These are phyloP conservation scores for Atherinomorus stipes DNA, from an alignment of 2,113 vertebrate species.

Conservation along the genomic window DNA sequence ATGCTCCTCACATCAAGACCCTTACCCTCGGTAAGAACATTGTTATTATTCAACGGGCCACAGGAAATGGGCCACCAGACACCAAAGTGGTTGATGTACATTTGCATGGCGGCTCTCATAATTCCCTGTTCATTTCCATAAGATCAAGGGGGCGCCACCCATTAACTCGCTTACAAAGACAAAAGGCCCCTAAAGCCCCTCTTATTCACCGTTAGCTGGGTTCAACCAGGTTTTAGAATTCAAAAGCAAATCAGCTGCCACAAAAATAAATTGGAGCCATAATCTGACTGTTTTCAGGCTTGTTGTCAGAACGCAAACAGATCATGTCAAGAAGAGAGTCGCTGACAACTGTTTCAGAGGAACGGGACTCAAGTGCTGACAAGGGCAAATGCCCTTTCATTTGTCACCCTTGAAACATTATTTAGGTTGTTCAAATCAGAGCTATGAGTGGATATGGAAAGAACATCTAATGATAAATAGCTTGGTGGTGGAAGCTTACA, in stretches of 20 bases:
- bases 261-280: slow-evolving; percentile 54
- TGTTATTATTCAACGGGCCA: slow-evolving; percentile 80
- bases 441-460: slow-evolving; percentile 65
- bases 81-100: slow-evolving; percentile 83
- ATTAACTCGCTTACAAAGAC: slow-evolving; percentile 83
- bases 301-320: slow-evolving; percentile 68
- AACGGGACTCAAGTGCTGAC: slow-evolving; percentile 68
- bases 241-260: slow-evolving; percentile 63
- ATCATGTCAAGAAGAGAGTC: slow-evolving; percentile 70
- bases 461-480: slow-evolving; percentile 76
- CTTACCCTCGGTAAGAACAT: slow-evolving; percentile 80
- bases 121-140: slow-evolving; percentile 83
- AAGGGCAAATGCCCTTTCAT: slow-evolving; percentile 71
- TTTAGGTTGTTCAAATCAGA: slow-evolving; percentile 75
- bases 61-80: slow-evolving; percentile 83
- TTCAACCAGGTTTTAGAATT: slow-evolving; percentile 68
- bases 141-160: slow-evolving; percentile 81
- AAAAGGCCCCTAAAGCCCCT: slow-evolving; percentile 76
- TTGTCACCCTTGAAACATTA: slow-evolving; percentile 71
- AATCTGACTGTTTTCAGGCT: slow-evolving; percentile 50
- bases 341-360: slow-evolving; percentile 63
- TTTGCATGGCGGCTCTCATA: slow-evolving; percentile 82
- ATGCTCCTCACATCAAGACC: slow-evolving; percentile 82
- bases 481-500: slow-evolving; percentile 56
- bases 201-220: slow-evolving; percentile 60